Base-by-base conservation (phyloP, 2,113 vertebrate species). In the Psettodes erumei region DNA sequence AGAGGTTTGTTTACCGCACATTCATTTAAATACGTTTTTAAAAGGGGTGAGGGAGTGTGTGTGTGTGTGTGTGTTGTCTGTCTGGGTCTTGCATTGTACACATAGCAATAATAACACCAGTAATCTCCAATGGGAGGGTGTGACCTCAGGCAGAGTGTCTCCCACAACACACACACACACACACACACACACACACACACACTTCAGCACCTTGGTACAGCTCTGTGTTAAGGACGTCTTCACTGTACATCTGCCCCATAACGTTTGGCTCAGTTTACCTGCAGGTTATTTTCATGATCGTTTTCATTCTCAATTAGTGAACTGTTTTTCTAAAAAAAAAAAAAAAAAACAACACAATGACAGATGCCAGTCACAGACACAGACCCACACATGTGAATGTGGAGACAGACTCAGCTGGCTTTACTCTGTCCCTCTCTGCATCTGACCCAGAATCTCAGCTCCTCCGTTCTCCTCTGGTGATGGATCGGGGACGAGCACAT, bases 131-230 rank as follows among this genome's bases (percentile, higher is more conserved):
- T 30, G 55, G 35, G 54, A 67, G 63, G 60, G 61, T 55, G 50
- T 47, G 67, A 70, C 64, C 81, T 45, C 42, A 53, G 53, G 50
- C 61, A 55, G 27, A 54, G 43, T 74, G 51, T 61, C 63, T 43
- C 37, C 37, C 59, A 32, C 23, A 79, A 61, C 30, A 28, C n/a
- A 70, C 30, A 71, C 65, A 75, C 71, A 73, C 67, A 79, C 55
- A 75, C 32, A 70, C 30, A 71, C 65, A 75, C 71, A 73, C 67
- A 70, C 30, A 71, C 65, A 75, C 71, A 73, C 67, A 79, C 55
- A 75, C 32, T 27, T 70, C 45, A 72, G 67, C 38, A 51, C 48
- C 38, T 47, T 23, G 32, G 35, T 25, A 60, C 23, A 10, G 23
- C 42, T 42, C 25, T 18, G n/a, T 4, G 33, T 15, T 18, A 6